A percentile compares a stretch with the other conserved stretches of the same genome.
Evolutionary conservation across 2,113 vertebrate species (phyloP).

Genomic region (Lipophrys pholis): DNA sequence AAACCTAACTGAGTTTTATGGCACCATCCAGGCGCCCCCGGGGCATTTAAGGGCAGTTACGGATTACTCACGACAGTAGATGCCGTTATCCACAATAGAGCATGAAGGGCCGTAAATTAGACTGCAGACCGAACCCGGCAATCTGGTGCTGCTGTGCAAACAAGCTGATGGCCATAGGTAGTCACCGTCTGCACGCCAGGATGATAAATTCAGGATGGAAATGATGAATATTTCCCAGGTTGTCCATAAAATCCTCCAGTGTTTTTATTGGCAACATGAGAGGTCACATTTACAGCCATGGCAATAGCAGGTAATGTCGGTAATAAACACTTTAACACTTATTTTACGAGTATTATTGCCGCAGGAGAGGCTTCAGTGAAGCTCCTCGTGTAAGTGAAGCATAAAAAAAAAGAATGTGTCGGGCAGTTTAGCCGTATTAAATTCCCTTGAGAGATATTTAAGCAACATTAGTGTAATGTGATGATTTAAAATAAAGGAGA

Average conservation of each 20-base stretch:
- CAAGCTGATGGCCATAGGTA: not conserved
- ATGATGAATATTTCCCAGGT: not conserved
- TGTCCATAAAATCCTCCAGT: slow-evolving; percentile 12
- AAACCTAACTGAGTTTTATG: slow-evolving; percentile 41
- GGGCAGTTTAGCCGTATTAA: too few species aligned
- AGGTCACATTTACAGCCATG: not conserved
- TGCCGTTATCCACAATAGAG: slow-evolving; percentile 16
- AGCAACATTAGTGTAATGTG: too few species aligned
- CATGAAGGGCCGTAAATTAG: slow-evolving; percentile 25
- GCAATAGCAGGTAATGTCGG: not conserved
- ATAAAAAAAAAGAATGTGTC: too few species aligned
- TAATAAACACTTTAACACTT: slow-evolving; percentile 11
- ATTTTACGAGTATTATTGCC: not conserved
- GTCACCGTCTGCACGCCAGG: not conserved
- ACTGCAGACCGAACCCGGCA: not conserved
- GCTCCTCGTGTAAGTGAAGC: too few species aligned
- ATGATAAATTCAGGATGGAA: slow-evolving; percentile 2
- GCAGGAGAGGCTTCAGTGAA: too few species aligned
- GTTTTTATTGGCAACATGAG: not conserved
- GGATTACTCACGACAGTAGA: slow-evolving; percentile 39
- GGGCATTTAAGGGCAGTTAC: slow-evolving; percentile 38
- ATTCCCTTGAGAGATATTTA: too few species aligned
- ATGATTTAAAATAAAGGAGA: too few species aligned
- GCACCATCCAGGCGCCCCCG: slow-evolving; percentile 14
- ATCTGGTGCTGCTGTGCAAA: slow-evolving; percentile 22